Base-by-base conservation (phyloP, 2,888 invertebrate genomes). In the Drosophila flavopinicola region DNA sequence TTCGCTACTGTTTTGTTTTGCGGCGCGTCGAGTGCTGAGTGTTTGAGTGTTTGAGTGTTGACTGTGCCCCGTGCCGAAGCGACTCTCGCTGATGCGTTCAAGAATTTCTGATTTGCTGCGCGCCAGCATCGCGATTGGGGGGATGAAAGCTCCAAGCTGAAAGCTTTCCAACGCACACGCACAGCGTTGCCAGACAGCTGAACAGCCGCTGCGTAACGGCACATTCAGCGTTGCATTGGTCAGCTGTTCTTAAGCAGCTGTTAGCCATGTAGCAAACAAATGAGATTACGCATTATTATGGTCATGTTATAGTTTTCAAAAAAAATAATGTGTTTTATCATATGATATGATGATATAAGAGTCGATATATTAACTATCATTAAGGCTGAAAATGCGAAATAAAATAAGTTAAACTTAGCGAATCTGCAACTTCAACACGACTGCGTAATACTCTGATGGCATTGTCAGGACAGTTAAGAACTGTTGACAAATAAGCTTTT, bases 91-190 rank as follows among this genome's bases (percentile, higher is more conserved):
- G 32, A 51, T 44, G 42, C 42, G 64, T 47, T 42, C 11, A 52
- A 49, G 23, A 66, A 29, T 52, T 57, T 54, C 41, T 57, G 77
- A 29, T 38, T 53, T 41, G 9, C 6, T 11, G 27, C 59, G 58
- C 41, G 65, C 39, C 73, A 73, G 73, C 73, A 73, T 76, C 73
- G 77, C 61, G 42, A 44, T 56, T 56, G 53, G 27, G 60, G 75
- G 72, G 73, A 54, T 73, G 73, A 71, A 71, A 63, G 51, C 10
- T 30, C 17, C 11, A 37, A 37, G 17, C 9, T 10, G 27, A 66
- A 53, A 65, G 57, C 66, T 44, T 20, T 65, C 13, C 7, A 20
- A 47, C 32, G 13, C 30, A n/a, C n/a, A 24, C 23, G 15, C n/a
- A 1, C n/a, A 27, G 67, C 44, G 63, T 64, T 59, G 58, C 59